Evolutionary conservation across 2,888 invertebrate species (phyloP).

Genomic region (Chymomyza caudatula): DNA sequence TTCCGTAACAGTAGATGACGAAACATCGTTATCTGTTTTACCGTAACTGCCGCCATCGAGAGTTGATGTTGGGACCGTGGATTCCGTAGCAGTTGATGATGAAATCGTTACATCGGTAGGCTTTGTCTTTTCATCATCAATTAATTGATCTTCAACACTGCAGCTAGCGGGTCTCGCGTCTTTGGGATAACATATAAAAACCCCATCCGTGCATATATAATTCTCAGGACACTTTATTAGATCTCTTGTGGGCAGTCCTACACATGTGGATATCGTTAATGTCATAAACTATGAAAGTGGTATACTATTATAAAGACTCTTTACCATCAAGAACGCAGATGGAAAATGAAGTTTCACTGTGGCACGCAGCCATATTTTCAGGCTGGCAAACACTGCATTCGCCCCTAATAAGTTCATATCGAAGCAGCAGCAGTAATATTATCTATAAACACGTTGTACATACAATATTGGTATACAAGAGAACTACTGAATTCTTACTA

Average conservation of each 20-base stretch:
- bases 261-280: background rate
- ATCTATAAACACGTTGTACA: background rate
- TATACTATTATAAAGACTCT: background rate
- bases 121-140: background rate
- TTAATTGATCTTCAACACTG: background rate
- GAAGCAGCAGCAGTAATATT: background rate
- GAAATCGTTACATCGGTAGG: background rate
- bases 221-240: slow-evolving; percentile 31
- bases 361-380: slow-evolving; percentile 25
- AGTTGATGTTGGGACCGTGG: background rate
- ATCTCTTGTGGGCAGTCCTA: slow-evolving; percentile 22
- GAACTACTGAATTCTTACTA: background rate
- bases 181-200: slow-evolving; percentile 31
- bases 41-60: background rate
- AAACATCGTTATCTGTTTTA: background rate
- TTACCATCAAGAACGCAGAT: slow-evolving; percentile 35
- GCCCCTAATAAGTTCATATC: background rate
- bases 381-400: slow-evolving; percentile 30
- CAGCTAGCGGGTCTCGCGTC: slow-evolving; percentile 1
- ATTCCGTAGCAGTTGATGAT: background rate
- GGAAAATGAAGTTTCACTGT: slow-evolving; percentile 34
- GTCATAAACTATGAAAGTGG: background rate
- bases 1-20: background rate
- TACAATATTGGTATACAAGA: background rate
- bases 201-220: slow-evolving; percentile 27